Percentiles rank a stretch among this genome's conserved stretches.
These are phyloP conservation scores for Nasonia oneida DNA, from an alignment of 2,888 invertebrate species.

Conservation along the genomic window DNA sequence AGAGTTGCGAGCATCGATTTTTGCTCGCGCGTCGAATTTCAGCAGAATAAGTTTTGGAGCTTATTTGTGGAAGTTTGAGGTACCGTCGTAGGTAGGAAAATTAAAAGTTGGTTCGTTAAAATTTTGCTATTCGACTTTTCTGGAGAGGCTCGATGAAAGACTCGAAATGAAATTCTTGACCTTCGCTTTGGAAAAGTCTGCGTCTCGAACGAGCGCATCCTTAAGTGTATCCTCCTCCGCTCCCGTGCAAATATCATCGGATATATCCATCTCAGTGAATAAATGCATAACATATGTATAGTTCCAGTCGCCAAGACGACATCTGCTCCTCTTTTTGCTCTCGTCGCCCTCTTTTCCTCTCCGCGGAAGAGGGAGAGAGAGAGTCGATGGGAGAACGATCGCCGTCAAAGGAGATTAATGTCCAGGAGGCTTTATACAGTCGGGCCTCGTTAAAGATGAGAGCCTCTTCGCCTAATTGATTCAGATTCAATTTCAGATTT, in stretches of 20 bases:
- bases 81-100: too few species aligned
- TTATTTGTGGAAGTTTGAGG: too few species aligned
- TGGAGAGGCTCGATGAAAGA: background rate
- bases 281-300: background rate
- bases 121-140: too few species aligned
- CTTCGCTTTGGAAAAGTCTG: background rate
- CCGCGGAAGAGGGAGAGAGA: background rate
- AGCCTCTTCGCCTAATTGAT: constrained; percentile 52
- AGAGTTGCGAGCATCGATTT: too few species aligned
- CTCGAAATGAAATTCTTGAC: constrained; percentile 35
- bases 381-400: constrained; percentile 10
- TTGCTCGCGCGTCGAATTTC: too few species aligned
- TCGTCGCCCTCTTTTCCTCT: background rate
- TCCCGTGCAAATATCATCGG: constrained; percentile 12
- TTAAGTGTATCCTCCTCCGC: background rate
- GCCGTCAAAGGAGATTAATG: constrained; percentile 55
- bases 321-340: background rate
- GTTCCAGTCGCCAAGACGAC: background rate
- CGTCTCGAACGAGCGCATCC: background rate
- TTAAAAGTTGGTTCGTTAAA: too few species aligned
- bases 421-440: constrained; percentile 8
- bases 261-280: background rate
- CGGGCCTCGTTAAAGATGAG: constrained; percentile 46
- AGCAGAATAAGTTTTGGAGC: too few species aligned
- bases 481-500: constrained; percentile 58